A percentile compares a stretch with the other conserved stretches of the same genome.
Conservation (phyloP, 2,888 invertebrate species). For the Isotomurus palustris region DNA sequence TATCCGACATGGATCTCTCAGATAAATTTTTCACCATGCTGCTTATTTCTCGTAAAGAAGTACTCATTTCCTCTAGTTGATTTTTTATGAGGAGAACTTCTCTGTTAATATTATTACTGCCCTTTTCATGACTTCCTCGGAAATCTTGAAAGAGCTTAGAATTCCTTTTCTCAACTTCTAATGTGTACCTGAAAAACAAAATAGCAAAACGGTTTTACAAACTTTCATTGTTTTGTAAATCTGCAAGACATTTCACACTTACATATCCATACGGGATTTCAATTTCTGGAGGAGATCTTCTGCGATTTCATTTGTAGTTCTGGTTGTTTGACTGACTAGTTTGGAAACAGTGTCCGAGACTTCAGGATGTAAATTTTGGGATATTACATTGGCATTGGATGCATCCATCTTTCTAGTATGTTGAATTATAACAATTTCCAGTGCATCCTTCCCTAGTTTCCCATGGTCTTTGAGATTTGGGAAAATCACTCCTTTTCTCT, state of each 20-base stretch:
- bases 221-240: not conserved
- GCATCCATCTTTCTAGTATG: conserved; percentile 40
- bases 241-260: conserved; percentile 7
- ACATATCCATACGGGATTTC: conserved; percentile 45
- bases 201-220: not conserved
- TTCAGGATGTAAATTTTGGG: conserved; percentile 30
- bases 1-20: conserved; percentile 37
- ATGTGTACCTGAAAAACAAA: conserved; percentile 26
- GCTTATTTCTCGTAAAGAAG: conserved; percentile 36
- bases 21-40: conserved; percentile 34
- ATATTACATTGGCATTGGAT: conserved; percentile 33
- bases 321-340: conserved; percentile 4
- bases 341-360: conserved; percentile 4
- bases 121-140: conserved; percentile 35
- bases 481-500: conserved; percentile 46
- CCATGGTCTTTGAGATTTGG: conserved; percentile 47
- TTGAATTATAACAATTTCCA: conserved; percentile 45
- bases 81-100: conserved; percentile 40
- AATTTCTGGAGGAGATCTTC: conserved; percentile 44
- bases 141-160: conserved; percentile 40
- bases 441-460: conserved; percentile 44
- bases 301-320: conserved; percentile 37
- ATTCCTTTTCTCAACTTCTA: conserved; percentile 38
- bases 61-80: conserved; percentile 43
- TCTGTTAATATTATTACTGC: conserved; percentile 29